A percentile compares a stretch with the other conserved stretches of the same genome.
These are phyloP conservation scores for Araneus ventricosus DNA, from an alignment of 1,140 invertebrate genomes.

Conservation along the genomic window DNA sequence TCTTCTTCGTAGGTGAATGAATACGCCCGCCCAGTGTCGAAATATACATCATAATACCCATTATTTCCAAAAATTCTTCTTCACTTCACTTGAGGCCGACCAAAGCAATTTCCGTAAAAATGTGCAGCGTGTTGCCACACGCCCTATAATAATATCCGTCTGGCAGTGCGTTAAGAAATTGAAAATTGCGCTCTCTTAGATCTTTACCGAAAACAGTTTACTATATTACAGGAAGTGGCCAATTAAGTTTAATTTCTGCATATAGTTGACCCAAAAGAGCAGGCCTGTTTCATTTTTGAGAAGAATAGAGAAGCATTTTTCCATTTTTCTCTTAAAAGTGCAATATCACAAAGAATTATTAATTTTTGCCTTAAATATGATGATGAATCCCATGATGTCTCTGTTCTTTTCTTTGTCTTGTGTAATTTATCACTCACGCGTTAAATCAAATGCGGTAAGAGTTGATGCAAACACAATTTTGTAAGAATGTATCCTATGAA, in stretches of 20 bases:
- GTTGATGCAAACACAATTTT: too few species aligned
- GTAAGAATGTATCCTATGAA: too few species aligned
- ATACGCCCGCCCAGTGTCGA: not conserved
- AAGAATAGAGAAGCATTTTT: not conserved
- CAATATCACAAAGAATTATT: not conserved
- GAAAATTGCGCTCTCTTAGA: not conserved
- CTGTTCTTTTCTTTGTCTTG: too few species aligned
- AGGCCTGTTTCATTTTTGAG: not conserved
- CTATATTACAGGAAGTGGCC: not conserved
- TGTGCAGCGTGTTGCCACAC: not conserved
- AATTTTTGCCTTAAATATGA: not conserved
- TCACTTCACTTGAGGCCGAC: not conserved
- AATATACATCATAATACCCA: constrained; percentile 42
- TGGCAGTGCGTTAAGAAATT: not conserved
- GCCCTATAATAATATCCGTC: constrained; percentile 13
- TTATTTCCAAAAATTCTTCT: not conserved
- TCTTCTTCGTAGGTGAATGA: not conserved
- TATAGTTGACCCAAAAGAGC: not conserved
- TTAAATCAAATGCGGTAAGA: too few species aligned
- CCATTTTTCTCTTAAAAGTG: not conserved
- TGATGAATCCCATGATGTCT: not conserved
- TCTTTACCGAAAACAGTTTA: not conserved
- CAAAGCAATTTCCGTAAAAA: constrained; percentile 16
- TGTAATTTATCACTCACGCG: too few species aligned
- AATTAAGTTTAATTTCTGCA: constrained; percentile 34